Base-by-base conservation (phyloP, 2,797 vertebrate genomes). In the Salarias fasciatus region DNA sequence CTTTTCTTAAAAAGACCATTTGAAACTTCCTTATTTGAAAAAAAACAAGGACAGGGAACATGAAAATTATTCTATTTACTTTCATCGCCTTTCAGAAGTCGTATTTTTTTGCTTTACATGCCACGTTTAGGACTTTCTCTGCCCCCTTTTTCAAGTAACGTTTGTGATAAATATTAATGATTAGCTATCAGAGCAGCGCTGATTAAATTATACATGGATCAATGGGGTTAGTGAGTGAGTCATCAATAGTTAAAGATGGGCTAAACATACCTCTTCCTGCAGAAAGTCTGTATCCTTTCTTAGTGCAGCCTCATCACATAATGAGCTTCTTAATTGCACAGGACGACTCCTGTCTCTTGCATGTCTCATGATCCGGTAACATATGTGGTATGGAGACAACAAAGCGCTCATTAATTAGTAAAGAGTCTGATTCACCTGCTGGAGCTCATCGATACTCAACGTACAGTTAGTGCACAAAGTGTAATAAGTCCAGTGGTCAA, bases 191-290 rank as follows among this genome's bases (percentile, higher is more conserved):
- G 69, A 79, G 77, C 56, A 55, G 59, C 58, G 69, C 77, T 83
- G 82, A 89, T 91, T 90, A 76, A 84, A 90, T 88, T 87, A 90
- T 86, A 85, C 70, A 89, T 88, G 79, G 72, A 89, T 92, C 87
- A 87, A 86, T 88, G 82, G 70, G 79, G 81, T 83, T 80, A 72
- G 72, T 82, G 83, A 83, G 80, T 70, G 63, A 83, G 29, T 72
- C 80, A 87, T 92, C 72, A 91, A 91, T 91, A 88, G 80, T 88
- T 88, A 80, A 91, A 68, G 56, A 68, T 43, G 63, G 57, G 78
- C 83, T 82, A 84, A 88, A 86, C 80, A 84, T 75, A 67, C 75
- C 70, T 86, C 63, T 74, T 84, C 72, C 76, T 76, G 41, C 67
- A 75, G 57, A 74, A 77, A 53, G 68, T 77, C 72, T 72, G 64